These are phyloP conservation scores for Oscheius sp. DNA, from an alignment of 1,140 invertebrate genomes.

Conservation along the genomic window DNA sequence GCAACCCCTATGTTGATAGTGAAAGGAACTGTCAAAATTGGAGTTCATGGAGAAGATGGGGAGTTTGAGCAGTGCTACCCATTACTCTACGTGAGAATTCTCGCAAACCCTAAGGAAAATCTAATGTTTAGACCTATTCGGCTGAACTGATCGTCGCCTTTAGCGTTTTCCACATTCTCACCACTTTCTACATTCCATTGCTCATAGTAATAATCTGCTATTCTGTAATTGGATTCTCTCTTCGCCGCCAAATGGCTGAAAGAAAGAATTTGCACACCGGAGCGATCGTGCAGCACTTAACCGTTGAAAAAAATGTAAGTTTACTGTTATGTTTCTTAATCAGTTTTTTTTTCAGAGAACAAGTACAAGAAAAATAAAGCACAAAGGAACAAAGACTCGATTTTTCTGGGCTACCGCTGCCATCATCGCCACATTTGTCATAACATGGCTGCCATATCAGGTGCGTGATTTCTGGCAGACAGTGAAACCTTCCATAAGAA, in stretches of 20 bases:
- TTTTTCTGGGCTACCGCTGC: slow-evolving; percentile 49
- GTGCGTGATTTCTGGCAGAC: no score
- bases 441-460: slow-evolving; percentile 56
- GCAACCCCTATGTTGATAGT: slow-evolving; percentile 36
- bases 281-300: neutral
- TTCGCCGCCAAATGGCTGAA: slow-evolving; percentile 48
- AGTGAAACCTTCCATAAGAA: no score
- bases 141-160: slow-evolving; percentile 36
- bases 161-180: slow-evolving; percentile 52
- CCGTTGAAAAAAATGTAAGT: neutral
- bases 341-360: neutral
- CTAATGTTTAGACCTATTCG: slow-evolving; percentile 8
- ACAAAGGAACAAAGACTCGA: slow-evolving; percentile 33
- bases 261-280: slow-evolving; percentile 28
- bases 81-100: slow-evolving; percentile 16
- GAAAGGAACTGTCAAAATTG: slow-evolving; percentile 34
- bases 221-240: slow-evolving; percentile 45
- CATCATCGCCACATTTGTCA: slow-evolving; percentile 50
- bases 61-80: slow-evolving; percentile 42
- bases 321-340: neutral
- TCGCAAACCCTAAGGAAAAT: neutral
- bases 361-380: neutral
- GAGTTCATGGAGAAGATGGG: slow-evolving; percentile 22
- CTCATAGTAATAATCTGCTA: slow-evolving; percentile 50
- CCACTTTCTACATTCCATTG: slow-evolving; percentile 51